Conservation (phyloP, 2,888 invertebrate genomes). For the Xestobium rufovillosum region DNA sequence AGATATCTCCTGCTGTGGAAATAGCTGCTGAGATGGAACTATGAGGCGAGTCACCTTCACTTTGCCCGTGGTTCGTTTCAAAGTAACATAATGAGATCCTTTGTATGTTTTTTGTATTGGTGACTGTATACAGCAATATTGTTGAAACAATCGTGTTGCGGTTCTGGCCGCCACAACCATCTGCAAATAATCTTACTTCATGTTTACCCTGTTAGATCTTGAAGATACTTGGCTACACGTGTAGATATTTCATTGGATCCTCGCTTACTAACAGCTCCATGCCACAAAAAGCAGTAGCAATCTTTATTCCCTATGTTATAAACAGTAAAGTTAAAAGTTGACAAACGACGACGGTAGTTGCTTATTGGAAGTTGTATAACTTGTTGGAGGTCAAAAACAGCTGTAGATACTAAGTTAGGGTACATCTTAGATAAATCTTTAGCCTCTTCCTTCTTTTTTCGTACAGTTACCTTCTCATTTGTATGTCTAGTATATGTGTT, state of each 20-base stretch:
- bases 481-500: too few relatives aligned
- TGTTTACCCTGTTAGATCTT: constrained; percentile 5
- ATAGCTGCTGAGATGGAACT: constrained; percentile 11
- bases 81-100: constrained; percentile 10
- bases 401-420: too few relatives aligned
- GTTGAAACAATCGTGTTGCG: constrained; percentile 10
- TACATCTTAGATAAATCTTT: too few relatives aligned
- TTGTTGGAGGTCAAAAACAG: constrained; percentile 16
- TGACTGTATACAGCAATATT: constrained; percentile 9
- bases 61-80: constrained; percentile 12
- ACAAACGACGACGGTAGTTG: constrained; percentile 9
- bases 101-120: constrained; percentile 5
- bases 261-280: constrained; percentile 7
- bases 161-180: constrained; percentile 11
- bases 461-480: too few relatives aligned
- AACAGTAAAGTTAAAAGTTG: constrained; percentile 11
- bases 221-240: constrained; percentile 4
- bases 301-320: constrained; percentile 8
- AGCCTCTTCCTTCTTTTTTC: too few relatives aligned
- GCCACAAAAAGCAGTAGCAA: constrained; percentile 11
- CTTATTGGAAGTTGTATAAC: constrained; percentile 11
- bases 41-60: too few relatives aligned
- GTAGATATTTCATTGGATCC: constrained; percentile 10
- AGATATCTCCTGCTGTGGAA: constrained; percentile 10
- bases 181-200: constrained; percentile 11